These are phyloP conservation scores for Branchinecta lynchi DNA, from an alignment of 1,140 invertebrate genomes.

Conservation along the genomic window DNA sequence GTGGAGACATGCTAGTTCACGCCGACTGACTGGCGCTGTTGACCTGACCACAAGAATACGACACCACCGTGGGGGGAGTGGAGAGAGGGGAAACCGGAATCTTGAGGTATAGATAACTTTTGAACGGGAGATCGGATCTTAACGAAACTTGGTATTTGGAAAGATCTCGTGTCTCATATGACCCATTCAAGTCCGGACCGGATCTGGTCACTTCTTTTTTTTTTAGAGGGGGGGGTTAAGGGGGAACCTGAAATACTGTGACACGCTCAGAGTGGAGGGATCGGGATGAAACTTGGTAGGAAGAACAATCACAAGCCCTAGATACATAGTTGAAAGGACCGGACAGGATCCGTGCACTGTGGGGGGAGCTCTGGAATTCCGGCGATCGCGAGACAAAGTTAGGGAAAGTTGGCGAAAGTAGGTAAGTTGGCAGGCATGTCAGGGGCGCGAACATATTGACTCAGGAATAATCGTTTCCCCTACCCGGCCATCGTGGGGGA, in stretches of 20 bases:
- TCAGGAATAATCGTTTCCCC: too few species aligned
- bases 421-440: too few species aligned
- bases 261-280: conserved; percentile 4
- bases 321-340: not conserved
- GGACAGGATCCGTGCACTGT: not conserved
- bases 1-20: too few species aligned
- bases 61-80: too few species aligned
- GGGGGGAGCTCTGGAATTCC: not conserved
- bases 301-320: not conserved
- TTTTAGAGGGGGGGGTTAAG: too few species aligned
- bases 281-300: conserved; percentile 8
- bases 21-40: too few species aligned
- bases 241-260: not conserved
- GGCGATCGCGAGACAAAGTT: not conserved
- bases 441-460: too few species aligned
- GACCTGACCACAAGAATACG: too few species aligned
- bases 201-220: not conserved
- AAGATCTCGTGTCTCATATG: not conserved
- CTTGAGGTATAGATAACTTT: not conserved
- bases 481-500: too few species aligned
- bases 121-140: conserved; percentile 1
- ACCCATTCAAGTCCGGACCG: not conserved
- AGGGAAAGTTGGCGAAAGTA: too few species aligned
- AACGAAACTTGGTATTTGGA: conserved; percentile 7
- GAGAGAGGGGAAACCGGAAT: too few species aligned